Evolutionary conservation across 1,140 invertebrate genomes (phyloP), one percentile per base, ranked within the genome.

Genomic region (Periplaneta americana): DNA sequence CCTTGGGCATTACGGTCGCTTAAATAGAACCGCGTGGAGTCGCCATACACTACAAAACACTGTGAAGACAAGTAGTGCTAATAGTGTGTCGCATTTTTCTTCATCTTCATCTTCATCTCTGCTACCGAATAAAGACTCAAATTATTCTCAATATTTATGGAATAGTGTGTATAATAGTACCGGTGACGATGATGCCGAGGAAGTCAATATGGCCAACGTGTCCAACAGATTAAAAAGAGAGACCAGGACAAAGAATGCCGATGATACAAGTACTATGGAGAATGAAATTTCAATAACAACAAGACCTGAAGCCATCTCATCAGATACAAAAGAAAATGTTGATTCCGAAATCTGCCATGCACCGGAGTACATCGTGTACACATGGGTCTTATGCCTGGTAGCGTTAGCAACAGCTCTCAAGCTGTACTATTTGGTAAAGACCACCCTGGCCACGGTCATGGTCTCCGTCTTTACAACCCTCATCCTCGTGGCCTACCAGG

Each of bases 361-460:
- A 82, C 95, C 95, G 0, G 96, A 98, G 87, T 98, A 98, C 86
- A 93, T 98, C 15, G 94, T 98, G 2, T 97, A 97, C 87, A 97
- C 96, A 0, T 98, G 97, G 96, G 94, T 98, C 33, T 88, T 98
- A n/a, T 97, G 96, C 82, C 90, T 98, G 48, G 94, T 98, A 0
- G 95, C 96, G 0, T 89, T 97, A 80, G 96, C 96, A 2, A 96
- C 97, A 0, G 97, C 97, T n/a, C 88, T 99, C 15, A 98, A 98
- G 86, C 89, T 98, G 8, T 97, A 97, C 85, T 98, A 97, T 86
- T 86, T 98, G 75, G 93, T 98, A 36, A 99, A 98, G 89, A 94
- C 96, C 0, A 89, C 94, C 1, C 88, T 98, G 82, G 94, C 97
- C 0, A 86, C 94, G 2, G 87, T 93, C 1, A 96, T 98, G 90